Evolutionary conservation across 1,140 invertebrate genomes (phyloP).

Genomic region (Zaprionus kolodkinae): DNA sequence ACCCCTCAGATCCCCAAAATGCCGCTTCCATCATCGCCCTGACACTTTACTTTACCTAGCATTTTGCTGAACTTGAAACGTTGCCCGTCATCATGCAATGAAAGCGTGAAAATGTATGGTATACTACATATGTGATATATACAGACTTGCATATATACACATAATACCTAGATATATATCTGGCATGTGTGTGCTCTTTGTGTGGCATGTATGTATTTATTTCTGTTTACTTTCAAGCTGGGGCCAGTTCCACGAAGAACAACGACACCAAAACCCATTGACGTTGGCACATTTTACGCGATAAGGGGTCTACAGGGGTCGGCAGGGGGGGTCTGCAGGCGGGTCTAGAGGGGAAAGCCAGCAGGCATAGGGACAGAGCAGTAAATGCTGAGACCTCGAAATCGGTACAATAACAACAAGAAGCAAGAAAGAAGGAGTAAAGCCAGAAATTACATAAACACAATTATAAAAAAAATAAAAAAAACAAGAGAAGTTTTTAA

Average conservation of each 20-base stretch:
- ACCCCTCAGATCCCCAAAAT: neutral
- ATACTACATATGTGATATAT: neutral
- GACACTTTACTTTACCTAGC: slow-evolving; percentile 7
- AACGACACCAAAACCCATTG: slow-evolving; percentile 49
- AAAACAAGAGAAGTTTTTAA: neutral
- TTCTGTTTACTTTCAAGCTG: slow-evolving; percentile 49
- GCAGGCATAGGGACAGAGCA: neutral
- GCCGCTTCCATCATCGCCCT: neutral
- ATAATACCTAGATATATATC: neutral
- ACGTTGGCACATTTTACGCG: slow-evolving; percentile 55
- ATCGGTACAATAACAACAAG: slow-evolving; percentile 37
- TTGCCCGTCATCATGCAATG: slow-evolving; percentile 49
- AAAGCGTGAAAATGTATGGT: slow-evolving; percentile 44
- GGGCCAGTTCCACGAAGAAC: slow-evolving; percentile 49
- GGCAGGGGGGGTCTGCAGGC: no score
- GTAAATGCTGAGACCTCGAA: slow-evolving; percentile 62
- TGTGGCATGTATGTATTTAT: slow-evolving; percentile 12
- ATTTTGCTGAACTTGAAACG: slow-evolving; percentile 60
- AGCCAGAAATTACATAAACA: slow-evolving; percentile 33
- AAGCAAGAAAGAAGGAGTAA: neutral
- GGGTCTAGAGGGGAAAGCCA: no score
- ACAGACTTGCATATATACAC: neutral
- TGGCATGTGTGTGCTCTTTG: neutral
- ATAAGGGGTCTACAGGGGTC: slow-evolving; percentile 1
- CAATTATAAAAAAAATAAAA: slow-evolving; percentile 1